Base-by-base conservation (phyloP, 2,113 vertebrate species). In the Balaeniceps rex region DNA sequence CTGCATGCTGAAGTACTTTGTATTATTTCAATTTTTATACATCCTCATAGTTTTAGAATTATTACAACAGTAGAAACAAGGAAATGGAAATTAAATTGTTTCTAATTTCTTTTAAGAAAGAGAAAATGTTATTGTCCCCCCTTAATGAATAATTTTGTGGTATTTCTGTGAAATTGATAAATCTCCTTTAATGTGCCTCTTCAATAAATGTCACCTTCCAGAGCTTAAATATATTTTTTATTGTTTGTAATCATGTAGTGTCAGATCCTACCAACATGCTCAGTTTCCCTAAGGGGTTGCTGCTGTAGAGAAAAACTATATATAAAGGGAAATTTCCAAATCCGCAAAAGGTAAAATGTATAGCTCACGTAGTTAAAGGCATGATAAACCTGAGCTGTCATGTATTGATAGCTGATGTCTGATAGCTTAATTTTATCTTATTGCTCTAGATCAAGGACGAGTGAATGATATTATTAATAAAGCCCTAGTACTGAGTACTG, bases 391-490 rank as follows among this genome's bases (percentile, higher is more conserved):
- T 92, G 54, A 85, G 46, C 87, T 97, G 95, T 97, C 96, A 92
- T 78, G 64, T 96, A 90, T 95, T 95, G 94, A 93, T 96, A 96
- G 94, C 69, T 96, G 93, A 96, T 95, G 89, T 70, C 68, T 93
- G 92, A 93, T 97, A 96, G 80, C 95, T 90, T 97, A 96, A 94
- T 97, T 97, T 97, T 97, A 96, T 97, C 94, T 85, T 97, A 96
- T 64, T 97, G 88, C 88, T 96, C 78, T 83, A 94, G 86, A 96
- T 96, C 93, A 97, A 97, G 97, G 96, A 94, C 96, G 96, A 97
- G 75, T 93, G 94, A 96, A 82, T 96, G 60, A 90, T 96, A 93
- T 92, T 97, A 95, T 98, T 97, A 97, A 92, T 92, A 97, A 93
- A 95, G 78, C 58, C 36, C 93, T 95, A 94, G 90, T 91, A 96